Evolutionary conservation across 2,797 vertebrate species (phyloP).

Genomic region (Sebastes hopkinsi): DNA sequence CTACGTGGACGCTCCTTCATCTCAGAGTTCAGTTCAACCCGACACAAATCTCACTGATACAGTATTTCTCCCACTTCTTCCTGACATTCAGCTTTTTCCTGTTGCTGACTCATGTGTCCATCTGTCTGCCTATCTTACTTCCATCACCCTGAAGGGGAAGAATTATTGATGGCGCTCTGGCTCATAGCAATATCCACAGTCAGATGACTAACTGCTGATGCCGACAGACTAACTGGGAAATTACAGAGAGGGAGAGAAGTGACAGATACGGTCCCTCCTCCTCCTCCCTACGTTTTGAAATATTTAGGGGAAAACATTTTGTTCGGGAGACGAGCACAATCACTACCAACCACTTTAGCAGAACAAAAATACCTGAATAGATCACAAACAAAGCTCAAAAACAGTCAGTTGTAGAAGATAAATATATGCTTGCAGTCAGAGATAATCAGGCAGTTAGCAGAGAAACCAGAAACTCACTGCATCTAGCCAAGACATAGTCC

Average conservation of each 20-base stretch:
- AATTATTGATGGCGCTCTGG: constrained; percentile 59
- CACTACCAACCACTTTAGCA: background rate
- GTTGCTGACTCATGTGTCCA: constrained; percentile 61
- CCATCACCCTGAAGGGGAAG: constrained; percentile 28
- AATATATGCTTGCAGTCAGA: background rate
- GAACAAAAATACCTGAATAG: background rate
- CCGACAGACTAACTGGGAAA: constrained; percentile 11
- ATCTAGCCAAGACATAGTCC: background rate
- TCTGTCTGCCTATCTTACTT: constrained; percentile 32
- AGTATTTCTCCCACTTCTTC: constrained; percentile 17
- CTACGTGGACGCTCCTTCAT: constrained; percentile 18
- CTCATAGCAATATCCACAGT: constrained; percentile 33
- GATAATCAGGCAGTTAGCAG: background rate
- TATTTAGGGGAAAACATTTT: background rate
- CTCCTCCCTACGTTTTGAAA: background rate
- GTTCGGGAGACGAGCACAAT: background rate
- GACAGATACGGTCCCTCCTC: background rate
- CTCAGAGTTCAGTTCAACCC: constrained; percentile 20
- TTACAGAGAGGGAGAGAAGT: constrained; percentile 18
- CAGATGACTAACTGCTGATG: constrained; percentile 56
- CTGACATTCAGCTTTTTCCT: constrained; percentile 37
- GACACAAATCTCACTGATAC: constrained; percentile 24
- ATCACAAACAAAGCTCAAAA: background rate
- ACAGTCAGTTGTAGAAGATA: no score
- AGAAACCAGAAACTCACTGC: background rate